Base-by-base conservation (phyloP, 2,797 vertebrate genomes). In the Parotocinclus haroldoi region DNA sequence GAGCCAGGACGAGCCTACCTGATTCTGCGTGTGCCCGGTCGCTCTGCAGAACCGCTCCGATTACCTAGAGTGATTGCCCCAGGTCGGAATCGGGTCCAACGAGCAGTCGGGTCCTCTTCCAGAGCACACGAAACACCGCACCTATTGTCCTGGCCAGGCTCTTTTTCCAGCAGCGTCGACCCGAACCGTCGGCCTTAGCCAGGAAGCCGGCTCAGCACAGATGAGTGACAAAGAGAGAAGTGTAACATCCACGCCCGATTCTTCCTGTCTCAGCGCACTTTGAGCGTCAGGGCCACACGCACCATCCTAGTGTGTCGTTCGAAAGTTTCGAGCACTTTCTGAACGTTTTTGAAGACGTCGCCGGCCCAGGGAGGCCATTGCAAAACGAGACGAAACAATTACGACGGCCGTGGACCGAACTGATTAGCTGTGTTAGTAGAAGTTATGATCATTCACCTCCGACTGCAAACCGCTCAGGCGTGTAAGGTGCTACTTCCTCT, bases 181-280 rank as follows among this genome's bases (percentile, higher is more conserved):
- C 19, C 39, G 5, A 40, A 55, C 18, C n/a, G 27, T 27, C 50
- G 14, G 18, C 19, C 58, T 49, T 48, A 39, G 38, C 8, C 51
- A 55, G 58, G 9, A 54, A 46, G 54, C 49, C 27, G 10, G 51
- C 51, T 66, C 11, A n/a, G 9, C 37, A 50, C 14, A 37, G 9
- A 54, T 39, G 16, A 42, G 36, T 60, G 50, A 49, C 19, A 54
- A 52, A 49, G 58, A 68, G 27, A 58, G 56, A 52, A 16, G 19
- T 52, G 49, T 68, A 40, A 64, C 46, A 50, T 46, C 66, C 63
- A 67, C 64, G 59, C 76, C 73, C 61, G 18, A 61, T 68, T 73
- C 70, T 73, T 76, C 71, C 73, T 71, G 73, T 62, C 16, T 68
- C 63, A 62, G 44, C 53, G 60, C 52, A 60, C 40, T 59, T 55